phyloP scores from a whole-genome alignment of 1,140 invertebrate genomes.

The Drosophila chauvacae region DNA sequence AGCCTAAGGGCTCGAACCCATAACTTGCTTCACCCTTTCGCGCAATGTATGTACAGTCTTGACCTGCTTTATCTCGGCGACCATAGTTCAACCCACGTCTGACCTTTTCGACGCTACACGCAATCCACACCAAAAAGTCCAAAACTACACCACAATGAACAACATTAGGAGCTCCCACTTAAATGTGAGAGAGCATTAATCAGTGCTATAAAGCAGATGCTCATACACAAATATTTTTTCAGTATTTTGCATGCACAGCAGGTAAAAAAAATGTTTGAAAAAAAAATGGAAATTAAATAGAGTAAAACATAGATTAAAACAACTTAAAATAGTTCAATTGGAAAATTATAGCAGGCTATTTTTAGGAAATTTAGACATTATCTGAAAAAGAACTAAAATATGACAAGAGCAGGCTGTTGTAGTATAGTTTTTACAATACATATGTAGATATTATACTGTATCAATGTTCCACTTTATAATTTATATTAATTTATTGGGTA shows the following conservation, averaged over 20 bases:
- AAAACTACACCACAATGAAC: conserved; percentile 1
- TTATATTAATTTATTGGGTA: not conserved
- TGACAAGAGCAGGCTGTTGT: not conserved
- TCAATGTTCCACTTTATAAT: not conserved
- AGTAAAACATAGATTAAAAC: not conserved
- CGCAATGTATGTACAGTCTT: conserved; percentile 3
- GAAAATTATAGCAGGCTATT: not conserved
- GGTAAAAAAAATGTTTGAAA: not conserved
- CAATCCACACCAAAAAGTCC: conserved; percentile 27
- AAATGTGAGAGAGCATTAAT: conserved; percentile 20
- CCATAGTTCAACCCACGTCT: conserved; percentile 30
- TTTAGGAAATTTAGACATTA: not conserved
- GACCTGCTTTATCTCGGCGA: conserved; percentile 19
- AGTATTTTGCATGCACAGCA: not conserved
- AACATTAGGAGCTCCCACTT: conserved; percentile 22
- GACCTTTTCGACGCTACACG: conserved; percentile 39
- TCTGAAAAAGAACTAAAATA: not conserved
- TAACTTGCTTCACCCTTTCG: conserved; percentile 6
- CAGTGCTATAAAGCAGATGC: conserved; percentile 14
- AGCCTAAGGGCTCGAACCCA: not conserved
- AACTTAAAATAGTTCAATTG: not conserved
- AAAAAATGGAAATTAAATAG: not conserved
- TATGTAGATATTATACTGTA: no score
- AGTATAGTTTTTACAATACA: no score
- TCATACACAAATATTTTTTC: not conserved